Percentiles rank a stretch among this genome's conserved stretches.
Conservation (phyloP, 1,140 invertebrate genomes). For the Leguminivora glycinivorella region DNA sequence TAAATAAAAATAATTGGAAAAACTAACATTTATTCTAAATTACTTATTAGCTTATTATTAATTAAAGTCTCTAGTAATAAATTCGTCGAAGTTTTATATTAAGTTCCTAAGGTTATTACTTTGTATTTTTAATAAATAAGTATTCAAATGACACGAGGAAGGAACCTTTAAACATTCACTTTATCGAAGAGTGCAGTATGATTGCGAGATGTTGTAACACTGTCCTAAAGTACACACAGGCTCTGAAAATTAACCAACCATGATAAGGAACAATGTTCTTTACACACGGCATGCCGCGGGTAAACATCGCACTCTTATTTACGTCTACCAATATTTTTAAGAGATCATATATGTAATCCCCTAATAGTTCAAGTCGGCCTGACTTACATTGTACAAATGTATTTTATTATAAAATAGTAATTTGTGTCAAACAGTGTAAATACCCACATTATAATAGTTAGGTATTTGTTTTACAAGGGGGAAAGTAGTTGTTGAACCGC, state of each 20-base stretch:
- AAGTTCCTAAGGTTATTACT: neutral
- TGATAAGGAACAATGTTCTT: conserved; percentile 15
- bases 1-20: conserved; percentile 8
- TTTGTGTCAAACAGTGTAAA: neutral
- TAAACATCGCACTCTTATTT: conserved; percentile 9
- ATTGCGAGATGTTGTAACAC: conserved; percentile 15
- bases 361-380: neutral
- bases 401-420: neutral
- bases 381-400: neutral
- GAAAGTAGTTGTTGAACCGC: too few species aligned
- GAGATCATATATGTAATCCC: neutral
- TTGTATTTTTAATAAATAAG: neutral
- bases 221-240: conserved; percentile 15
- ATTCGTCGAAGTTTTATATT: conserved; percentile 23
- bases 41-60: neutral
- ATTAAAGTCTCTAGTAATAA: conserved; percentile 14
- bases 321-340: neutral
- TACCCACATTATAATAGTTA: neutral
- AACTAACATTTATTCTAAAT: neutral
- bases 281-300: conserved; percentile 1
- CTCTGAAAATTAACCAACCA: conserved; percentile 13
- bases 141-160: neutral
- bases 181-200: neutral
- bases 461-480: too few species aligned
- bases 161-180: neutral